A percentile compares a stretch with the other conserved stretches of the same genome.
phyloP scores from a whole-genome alignment of 2,888 invertebrate genomes.

The Adelphocoris suturalis region DNA sequence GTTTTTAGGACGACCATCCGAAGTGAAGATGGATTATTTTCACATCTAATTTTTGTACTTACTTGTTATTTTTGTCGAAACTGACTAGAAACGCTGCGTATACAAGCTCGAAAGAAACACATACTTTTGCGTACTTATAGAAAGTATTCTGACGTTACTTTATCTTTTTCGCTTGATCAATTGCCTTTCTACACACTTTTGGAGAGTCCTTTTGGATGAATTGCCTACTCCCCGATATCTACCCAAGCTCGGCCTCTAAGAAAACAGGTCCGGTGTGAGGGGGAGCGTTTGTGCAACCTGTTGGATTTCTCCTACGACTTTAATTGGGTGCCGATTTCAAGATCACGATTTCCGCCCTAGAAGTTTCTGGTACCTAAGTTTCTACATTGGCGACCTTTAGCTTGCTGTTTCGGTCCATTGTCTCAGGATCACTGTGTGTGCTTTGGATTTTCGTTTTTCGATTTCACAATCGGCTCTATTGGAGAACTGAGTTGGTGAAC shows the following conservation, averaged over 20 bases:
- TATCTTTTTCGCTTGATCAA: too few species aligned
- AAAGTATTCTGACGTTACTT: too few species aligned
- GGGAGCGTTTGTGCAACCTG: conserved; percentile 15
- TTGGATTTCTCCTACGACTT: conserved; percentile 53
- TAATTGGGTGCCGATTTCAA: conserved; percentile 52
- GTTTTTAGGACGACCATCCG: too few species aligned
- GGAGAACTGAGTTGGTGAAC: neutral
- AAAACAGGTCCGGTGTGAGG: conserved; percentile 24
- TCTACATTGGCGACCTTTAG: conserved; percentile 45
- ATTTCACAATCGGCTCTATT: neutral
- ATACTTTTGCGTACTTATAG: too few species aligned
- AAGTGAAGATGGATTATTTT: too few species aligned
- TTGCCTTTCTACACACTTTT: too few species aligned
- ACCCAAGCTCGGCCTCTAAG: neutral
- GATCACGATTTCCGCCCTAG: conserved; percentile 40
- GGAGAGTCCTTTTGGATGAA: too few species aligned
- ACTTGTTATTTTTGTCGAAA: too few species aligned
- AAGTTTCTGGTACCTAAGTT: conserved; percentile 20
- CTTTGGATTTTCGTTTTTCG: neutral
- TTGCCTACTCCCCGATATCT: too few species aligned
- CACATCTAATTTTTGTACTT: too few species aligned
- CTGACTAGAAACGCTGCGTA: too few species aligned
- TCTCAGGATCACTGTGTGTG: neutral
- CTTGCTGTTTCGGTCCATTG: conserved; percentile 23
- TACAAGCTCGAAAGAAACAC: too few species aligned